Base-by-base conservation (phyloP, 2,888 invertebrate genomes). In the Chouioia cunea region DNA sequence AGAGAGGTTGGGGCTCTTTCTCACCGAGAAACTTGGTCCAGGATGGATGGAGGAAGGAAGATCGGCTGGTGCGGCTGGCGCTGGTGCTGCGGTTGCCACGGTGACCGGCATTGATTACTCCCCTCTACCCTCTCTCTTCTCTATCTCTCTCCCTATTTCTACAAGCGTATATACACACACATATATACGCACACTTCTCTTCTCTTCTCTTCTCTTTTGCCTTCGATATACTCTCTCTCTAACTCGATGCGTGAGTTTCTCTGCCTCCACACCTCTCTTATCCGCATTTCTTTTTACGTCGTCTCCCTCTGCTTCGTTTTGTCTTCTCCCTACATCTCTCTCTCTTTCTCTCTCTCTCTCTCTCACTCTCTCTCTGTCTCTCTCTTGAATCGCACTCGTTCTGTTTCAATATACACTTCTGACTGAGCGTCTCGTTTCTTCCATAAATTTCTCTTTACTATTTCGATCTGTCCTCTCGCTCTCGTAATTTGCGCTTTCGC, bases 41-140 rank as follows among this genome's bases (percentile, higher is more conserved):
- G 80, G 79, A 81, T 79, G 77, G 76, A 76, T 76, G 67, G 76
- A 75, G 80, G 79, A 79, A 79, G 77, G 79, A 81, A 82, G 83
- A 82, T 81, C 80, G 79, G 79, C 77, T 80, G 83, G 84, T 83
- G 81, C 83, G 36, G 36, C 36, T 36, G 79, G 79, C 74, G 82
- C 80, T 79, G 36, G 36, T 36, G 79, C 78, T 78, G 78, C 77
- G 81, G 84, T 85, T 84, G 82, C 84, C 81, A 80, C 75, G 82
- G 82, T 81, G 80, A 85, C 84, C 82, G 79, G 82, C 84, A 85
- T 85, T 83, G 84, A 84, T 85, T 84, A 82, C 81, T 80, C 82
- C 82, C 82, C 81, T 78, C 80, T 77, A 68, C 69, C 74, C 73
- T 46, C 59, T 47, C 54, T 74, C 27, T 27, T 74, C 66, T 27